Evolutionary conservation across 2,113 vertebrate species (phyloP).

Genomic region (Ochotona princeps): DNA sequence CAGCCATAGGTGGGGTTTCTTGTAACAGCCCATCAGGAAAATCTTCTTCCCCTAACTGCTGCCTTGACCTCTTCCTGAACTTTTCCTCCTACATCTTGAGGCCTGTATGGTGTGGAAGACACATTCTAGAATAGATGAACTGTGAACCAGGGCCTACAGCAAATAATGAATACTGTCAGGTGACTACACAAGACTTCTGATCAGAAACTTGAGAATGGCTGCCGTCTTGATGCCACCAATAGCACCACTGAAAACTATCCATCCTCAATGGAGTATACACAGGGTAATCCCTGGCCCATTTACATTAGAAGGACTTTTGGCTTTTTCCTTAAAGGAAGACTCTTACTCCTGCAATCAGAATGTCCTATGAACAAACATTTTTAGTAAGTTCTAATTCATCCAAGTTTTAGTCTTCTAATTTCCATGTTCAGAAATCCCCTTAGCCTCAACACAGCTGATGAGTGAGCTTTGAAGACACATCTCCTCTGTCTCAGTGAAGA

Average conservation of each 20-base stretch:
- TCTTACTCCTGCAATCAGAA: neutral
- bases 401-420: neutral
- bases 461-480: slow-evolving; percentile 43
- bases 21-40: slow-evolving; percentile 42
- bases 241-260: neutral
- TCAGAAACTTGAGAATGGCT: neutral
- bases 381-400: neutral
- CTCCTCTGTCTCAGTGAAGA: neutral
- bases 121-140: slow-evolving; percentile 59
- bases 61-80: slow-evolving; percentile 54
- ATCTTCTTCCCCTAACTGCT: neutral
- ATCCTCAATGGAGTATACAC: neutral
- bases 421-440: neutral
- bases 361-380: neutral
- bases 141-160: neutral
- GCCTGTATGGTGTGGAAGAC: slow-evolving; percentile 42
- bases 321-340: neutral
- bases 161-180: neutral
- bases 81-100: slow-evolving; percentile 50
- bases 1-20: slow-evolving; percentile 48
- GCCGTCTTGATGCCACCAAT: neutral
- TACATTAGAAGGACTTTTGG: neutral
- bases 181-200: neutral
- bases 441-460: neutral
- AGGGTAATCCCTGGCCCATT: neutral